These are phyloP conservation scores for Lithobius niger DNA, from an alignment of 1,140 invertebrate genomes.

Conservation along the genomic window DNA sequence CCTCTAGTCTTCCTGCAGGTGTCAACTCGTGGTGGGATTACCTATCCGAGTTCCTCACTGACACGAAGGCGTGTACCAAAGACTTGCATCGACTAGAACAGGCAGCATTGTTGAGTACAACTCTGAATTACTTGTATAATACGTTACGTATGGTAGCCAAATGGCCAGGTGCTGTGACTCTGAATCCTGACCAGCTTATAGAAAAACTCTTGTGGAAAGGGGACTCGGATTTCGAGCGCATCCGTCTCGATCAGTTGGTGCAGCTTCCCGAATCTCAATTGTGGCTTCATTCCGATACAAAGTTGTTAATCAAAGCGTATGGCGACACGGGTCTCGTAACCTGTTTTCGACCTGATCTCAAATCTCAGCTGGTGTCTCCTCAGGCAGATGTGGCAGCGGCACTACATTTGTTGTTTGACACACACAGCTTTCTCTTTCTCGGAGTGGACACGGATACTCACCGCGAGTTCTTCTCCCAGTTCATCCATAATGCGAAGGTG, in stretches of 20 bases:
- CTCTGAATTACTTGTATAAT: constrained; percentile 2
- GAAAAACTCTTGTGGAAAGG: constrained; percentile 5
- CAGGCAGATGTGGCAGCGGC: background rate
- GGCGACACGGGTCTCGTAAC: constrained; percentile 3
- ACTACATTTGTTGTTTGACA: background rate
- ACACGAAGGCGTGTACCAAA: background rate
- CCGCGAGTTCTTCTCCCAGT: background rate
- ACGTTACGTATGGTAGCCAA: background rate
- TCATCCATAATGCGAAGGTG: background rate
- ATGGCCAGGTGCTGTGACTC: background rate
- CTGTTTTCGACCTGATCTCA: no score
- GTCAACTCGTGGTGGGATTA: background rate
- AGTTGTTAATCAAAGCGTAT: background rate
- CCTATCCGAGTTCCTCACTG: background rate
- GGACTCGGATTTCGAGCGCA: constrained; percentile 3
- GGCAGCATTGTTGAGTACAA: background rate
- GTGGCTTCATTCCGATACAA: background rate
- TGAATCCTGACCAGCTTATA: constrained; percentile 2
- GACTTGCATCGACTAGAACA: background rate
- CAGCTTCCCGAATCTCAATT: background rate
- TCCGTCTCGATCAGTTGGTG: constrained; percentile 6
- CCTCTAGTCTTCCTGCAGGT: background rate
- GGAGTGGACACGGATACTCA: background rate
- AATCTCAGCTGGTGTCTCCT: no score
- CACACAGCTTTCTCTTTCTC: background rate